phyloP scores from a whole-genome alignment of 2,888 invertebrate genomes.

The Erynnis tages region DNA sequence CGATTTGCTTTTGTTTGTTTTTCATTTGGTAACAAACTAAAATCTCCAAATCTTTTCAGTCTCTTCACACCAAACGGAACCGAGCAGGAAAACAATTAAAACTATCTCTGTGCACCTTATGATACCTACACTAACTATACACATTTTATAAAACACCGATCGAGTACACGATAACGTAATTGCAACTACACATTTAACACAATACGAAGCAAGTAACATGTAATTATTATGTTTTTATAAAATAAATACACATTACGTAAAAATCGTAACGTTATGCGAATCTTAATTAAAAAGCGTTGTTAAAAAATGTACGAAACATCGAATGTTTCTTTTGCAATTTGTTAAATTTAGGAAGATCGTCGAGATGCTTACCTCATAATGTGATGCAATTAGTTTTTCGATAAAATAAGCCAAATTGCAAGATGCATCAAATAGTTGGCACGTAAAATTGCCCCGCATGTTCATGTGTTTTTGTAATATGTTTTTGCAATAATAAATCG shows the following conservation, averaged over 20 bases:
- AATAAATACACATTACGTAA: slow-evolving; percentile 9
- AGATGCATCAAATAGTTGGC: background rate
- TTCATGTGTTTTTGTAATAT: too few relatives aligned
- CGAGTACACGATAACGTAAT: slow-evolving; percentile 10
- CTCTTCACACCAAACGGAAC: background rate
- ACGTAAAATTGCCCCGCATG: too few relatives aligned
- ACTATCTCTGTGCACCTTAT: background rate
- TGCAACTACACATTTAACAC: background rate
- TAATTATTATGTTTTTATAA: slow-evolving; percentile 8
- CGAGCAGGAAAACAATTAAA: background rate
- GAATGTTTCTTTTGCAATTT: slow-evolving; percentile 13
- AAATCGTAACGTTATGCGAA: background rate
- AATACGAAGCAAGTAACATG: background rate
- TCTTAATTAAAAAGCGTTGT: slow-evolving; percentile 2
- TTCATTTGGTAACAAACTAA: too few relatives aligned
- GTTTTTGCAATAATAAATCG: too few relatives aligned
- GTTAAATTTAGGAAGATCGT: background rate
- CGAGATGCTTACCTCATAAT: background rate
- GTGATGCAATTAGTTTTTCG: slow-evolving; percentile 1
- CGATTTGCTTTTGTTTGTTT: too few relatives aligned
- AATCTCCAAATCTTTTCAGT: too few relatives aligned
- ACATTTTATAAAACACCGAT: slow-evolving; percentile 8
- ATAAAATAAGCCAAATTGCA: too few relatives aligned
- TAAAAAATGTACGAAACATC: background rate
- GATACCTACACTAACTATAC: too few relatives aligned